Evolutionary conservation across 2,113 vertebrate genomes (phyloP), one percentile per base, ranked within the genome.

Genomic region (Chloropsis hardwickii): DNA sequence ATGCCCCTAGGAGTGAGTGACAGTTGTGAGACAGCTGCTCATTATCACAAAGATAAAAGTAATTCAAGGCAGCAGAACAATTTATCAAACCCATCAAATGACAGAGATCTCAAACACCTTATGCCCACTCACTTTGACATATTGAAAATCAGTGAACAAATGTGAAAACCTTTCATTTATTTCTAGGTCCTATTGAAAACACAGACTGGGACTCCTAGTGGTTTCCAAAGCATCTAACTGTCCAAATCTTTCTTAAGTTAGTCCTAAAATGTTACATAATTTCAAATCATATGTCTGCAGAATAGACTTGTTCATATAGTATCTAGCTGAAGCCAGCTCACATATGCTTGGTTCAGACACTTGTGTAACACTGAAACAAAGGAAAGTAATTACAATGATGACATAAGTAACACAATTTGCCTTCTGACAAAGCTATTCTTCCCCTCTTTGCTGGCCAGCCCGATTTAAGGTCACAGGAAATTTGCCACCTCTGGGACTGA

Each of bases 361-460:
- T 24, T n/a, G 8, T 33, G 9, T 40, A 44, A 44, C n/a, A 51
- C 24, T 69, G 37, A 37, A 81, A 57, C 14, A 84, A 70, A 69
- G 1, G 1, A 39, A 64, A 8, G 54, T 56, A 67, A 91, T 48
- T 27, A 48, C 24, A 72, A 2, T 14, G 50, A 79, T 47, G 57
- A 92, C 47, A 66, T 88, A 74, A 90, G 42, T 54, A 76, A 79
- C 37, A 94, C 70, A 90, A 48, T 93, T 95, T 82, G 42, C 72
- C 88, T 96, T 97, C 92, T 92, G 84, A 90, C 57, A 97, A 91
- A 91, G 62, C 29, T 48, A 28, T 47, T 94, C 64, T 95, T 84
- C 28, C n/a, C 24, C 47, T 62, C 48, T 86, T 25, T 54, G 44
- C 64, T 95, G 83, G 42, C 47, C 87, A 95, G 33, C 66, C 66